These are phyloP conservation scores for Pelodiscus sinensis DNA, from an alignment of 2,113 vertebrate genomes.

Conservation along the genomic window DNA sequence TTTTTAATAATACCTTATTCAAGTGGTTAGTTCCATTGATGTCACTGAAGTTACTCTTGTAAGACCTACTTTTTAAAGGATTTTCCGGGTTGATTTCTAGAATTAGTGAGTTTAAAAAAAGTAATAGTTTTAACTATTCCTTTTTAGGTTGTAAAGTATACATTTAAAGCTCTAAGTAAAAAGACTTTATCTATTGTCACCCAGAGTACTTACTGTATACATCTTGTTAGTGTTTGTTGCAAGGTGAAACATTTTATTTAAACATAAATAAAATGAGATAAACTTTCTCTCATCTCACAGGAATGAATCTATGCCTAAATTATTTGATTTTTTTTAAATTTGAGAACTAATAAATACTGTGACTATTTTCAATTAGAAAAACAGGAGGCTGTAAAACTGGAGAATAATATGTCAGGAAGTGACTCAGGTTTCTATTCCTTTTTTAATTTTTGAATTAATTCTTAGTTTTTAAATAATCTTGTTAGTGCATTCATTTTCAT, in stretches of 20 bases:
- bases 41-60: slow-evolving; percentile 56
- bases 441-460: slow-evolving; percentile 56
- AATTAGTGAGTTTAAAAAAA: not conserved
- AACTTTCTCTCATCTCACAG: slow-evolving; percentile 26
- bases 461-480: slow-evolving; percentile 38
- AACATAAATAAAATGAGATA: not conserved
- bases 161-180: not conserved
- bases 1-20: slow-evolving; percentile 4
- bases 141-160: not conserved
- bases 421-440: slow-evolving; percentile 42
- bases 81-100: slow-evolving; percentile 35
- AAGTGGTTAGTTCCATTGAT: slow-evolving; percentile 18
- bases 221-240: not conserved
- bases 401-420: slow-evolving; percentile 42
- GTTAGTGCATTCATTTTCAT: slow-evolving; percentile 42
- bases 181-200: not conserved
- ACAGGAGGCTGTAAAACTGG: slow-evolving; percentile 17
- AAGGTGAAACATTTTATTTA: not conserved
- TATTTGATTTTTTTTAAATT: not conserved
- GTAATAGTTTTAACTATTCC: not conserved
- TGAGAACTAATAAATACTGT: slow-evolving; percentile 14
- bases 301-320: not conserved
- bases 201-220: not conserved
- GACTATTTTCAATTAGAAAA: slow-evolving; percentile 41
- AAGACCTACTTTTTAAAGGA: slow-evolving; percentile 6